phyloP scores from a whole-genome alignment of 2,113 vertebrate genomes.

The Nansenia antarctica region DNA sequence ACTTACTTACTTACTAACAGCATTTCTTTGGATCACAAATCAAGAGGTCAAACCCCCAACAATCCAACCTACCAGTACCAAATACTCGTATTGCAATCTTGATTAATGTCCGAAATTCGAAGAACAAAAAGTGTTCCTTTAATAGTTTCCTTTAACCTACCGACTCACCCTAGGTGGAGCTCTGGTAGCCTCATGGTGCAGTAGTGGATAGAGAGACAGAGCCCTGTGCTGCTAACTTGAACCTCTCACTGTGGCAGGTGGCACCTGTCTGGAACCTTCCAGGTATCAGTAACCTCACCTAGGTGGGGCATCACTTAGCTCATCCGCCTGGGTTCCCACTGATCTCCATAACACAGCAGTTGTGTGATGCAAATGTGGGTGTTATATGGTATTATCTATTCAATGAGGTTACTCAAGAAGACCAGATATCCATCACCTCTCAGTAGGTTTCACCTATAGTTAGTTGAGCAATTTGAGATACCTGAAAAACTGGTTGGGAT shows the following conservation, averaged over 20 bases:
- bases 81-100: too few species aligned
- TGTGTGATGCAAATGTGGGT: conserved; percentile 44
- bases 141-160: neutral
- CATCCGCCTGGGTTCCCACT: conserved; percentile 23
- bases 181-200: conserved; percentile 33
- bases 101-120: too few species aligned
- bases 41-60: too few species aligned
- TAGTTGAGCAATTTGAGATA: conserved; percentile 24
- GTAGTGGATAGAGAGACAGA: neutral
- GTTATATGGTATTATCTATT: conserved; percentile 21
- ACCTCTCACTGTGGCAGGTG: conserved; percentile 38
- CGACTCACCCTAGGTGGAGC: conserved; percentile 48
- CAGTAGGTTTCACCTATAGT: conserved; percentile 37
- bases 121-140: too few species aligned
- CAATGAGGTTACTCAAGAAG: conserved; percentile 45
- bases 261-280: conserved; percentile 38
- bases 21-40: too few species aligned
- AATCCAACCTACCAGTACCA: too few species aligned
- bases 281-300: conserved; percentile 42
- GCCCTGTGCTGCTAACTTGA: conserved; percentile 9
- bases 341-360: conserved; percentile 29
- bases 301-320: conserved; percentile 55
- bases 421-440: too few species aligned
- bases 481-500: conserved; percentile 50
- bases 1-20: too few species aligned